Conservation (phyloP, 2,113 vertebrate genomes). For the Chaetodon trifascialis region DNA sequence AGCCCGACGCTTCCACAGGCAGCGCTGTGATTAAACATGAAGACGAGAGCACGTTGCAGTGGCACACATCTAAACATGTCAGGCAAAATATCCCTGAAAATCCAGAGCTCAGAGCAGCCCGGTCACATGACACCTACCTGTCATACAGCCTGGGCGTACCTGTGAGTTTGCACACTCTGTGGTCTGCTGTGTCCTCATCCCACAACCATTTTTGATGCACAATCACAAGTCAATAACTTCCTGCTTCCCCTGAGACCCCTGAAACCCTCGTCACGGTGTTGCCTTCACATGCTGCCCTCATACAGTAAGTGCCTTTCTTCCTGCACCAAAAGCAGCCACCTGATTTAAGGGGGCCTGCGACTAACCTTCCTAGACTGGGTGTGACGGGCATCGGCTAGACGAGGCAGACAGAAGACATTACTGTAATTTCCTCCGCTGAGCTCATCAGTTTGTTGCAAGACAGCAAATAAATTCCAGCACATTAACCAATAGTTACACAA, state of each 20-base stretch:
- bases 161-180: slow-evolving; percentile 6
- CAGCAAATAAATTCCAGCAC: slow-evolving; percentile 23
- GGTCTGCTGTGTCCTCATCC: neutral
- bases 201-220: neutral
- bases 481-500: slow-evolving; percentile 26
- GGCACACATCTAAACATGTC: slow-evolving; percentile 32
- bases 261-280: neutral
- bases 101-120: neutral
- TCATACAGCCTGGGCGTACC: neutral
- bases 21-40: slow-evolving; percentile 29
- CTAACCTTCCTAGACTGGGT: slow-evolving; percentile 55
- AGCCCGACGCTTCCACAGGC: slow-evolving; percentile 3
- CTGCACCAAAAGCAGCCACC: neutral
- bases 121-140: neutral
- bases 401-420: slow-evolving; percentile 33
- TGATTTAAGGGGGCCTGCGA: neutral
- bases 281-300: neutral
- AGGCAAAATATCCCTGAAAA: neutral
- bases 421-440: slow-evolving; percentile 32
- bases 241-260: neutral
- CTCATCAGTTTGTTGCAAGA: slow-evolving; percentile 53
- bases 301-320: neutral
- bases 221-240: neutral
- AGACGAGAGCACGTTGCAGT: slow-evolving; percentile 1
- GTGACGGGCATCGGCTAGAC: slow-evolving; percentile 33